Conservation (phyloP, 2,797 vertebrate species). For the Hafferia zeledoni region DNA sequence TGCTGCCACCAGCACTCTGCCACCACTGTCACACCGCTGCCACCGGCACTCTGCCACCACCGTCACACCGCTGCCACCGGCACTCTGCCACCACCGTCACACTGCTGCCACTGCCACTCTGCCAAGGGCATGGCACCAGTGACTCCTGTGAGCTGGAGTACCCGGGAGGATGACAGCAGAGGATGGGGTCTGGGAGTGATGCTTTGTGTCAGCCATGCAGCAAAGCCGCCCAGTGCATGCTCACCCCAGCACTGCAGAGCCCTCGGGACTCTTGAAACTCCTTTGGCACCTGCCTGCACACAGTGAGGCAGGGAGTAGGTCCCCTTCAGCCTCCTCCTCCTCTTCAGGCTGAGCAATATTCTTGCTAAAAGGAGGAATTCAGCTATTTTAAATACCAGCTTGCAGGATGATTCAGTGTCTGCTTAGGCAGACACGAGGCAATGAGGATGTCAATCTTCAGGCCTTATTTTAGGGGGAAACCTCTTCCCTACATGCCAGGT, state of each 20-base stretch:
- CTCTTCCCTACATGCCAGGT: neutral
- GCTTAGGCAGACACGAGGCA: neutral
- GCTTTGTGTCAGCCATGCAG: rapidly evolving
- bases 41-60: neutral
- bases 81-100: too few relatives aligned
- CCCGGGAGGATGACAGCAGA: rapidly evolving
- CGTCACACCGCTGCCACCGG: rapidly evolving
- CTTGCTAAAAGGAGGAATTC: neutral
- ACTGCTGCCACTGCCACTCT: neutral
- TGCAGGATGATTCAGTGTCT: neutral
- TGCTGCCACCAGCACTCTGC: neutral
- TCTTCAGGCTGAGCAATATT: neutral
- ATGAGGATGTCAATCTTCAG: neutral
- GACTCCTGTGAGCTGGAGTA: rapidly evolving
- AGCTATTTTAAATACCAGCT: neutral
- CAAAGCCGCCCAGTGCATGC: neutral
- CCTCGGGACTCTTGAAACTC: rapidly evolving
- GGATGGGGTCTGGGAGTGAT: neutral
- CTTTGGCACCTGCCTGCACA: rapidly evolving
- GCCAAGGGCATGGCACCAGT: neutral
- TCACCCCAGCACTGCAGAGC: rapidly evolving
- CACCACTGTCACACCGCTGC: rapidly evolving
- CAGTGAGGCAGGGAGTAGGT: rapidly evolving
- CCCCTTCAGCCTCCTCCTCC: neutral
- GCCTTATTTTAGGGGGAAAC: neutral